Base-by-base conservation (phyloP, 2,113 vertebrate species). In the Hystrix brachyura region DNA sequence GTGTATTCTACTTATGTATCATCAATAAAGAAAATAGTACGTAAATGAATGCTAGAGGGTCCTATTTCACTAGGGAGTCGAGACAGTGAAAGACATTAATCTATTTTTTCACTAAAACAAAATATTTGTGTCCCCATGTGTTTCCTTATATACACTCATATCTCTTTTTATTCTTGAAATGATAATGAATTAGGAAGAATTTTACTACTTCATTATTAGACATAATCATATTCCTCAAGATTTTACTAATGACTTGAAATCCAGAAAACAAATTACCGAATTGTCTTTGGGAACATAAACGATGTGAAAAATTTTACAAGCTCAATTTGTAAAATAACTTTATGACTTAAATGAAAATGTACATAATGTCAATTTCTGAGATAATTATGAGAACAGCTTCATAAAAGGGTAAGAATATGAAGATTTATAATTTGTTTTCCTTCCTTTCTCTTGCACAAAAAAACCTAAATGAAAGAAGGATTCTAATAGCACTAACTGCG, bases 281-380 rank as follows among this genome's bases (percentile, higher is more conserved):
- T 25, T 71, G 69, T 93, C 82, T 90, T 92, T 74, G 51, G 76
- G 74, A 78, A 84, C 0, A 91, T 82, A 96, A 97, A 83, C 94
- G 96, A 76, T n/a, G 0, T 87, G 64, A 81, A 76, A 27, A 0
- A 1, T 12, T 94, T 96, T 74, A 29, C 29, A 38, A 71, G 3
- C 9, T 57, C 18, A 85, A n/a, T 59, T 87, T 96, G 38, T 21
- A 90, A 46, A 79, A 18, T 92, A 95, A 32, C 57, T 97, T 84
- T 90, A 96, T 29, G 93, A 53, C 69, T 23, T 92, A 90, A 90
- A 62, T 17, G 90, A 94, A 98, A 79, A 25, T 95, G 43, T 87
- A 43, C 3, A 72, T 57, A 78, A 90, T n/a, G 46, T 12, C 38
- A 87, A 65, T 84, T 81, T 59, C 67, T 82, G 46, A 59, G 18